A percentile compares a stretch with the other conserved stretches of the same genome.
Conservation (phyloP, 2,113 vertebrate genomes). For the Apus apus region DNA sequence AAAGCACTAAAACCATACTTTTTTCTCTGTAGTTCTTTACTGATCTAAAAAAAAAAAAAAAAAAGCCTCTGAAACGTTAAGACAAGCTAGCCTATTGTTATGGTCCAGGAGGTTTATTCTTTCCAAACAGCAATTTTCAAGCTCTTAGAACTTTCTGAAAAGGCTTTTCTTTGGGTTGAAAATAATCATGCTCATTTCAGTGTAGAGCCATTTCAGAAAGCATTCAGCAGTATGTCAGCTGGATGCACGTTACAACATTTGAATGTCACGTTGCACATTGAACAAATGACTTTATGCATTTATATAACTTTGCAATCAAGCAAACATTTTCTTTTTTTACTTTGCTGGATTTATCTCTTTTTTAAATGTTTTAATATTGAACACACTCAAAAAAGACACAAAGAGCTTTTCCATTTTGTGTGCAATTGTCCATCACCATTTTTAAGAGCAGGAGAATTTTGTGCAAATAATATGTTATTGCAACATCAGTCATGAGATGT, state of each 20-base stretch:
- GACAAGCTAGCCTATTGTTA: background rate
- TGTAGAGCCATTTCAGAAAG: background rate
- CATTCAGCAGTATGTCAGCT: background rate
- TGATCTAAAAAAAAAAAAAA: background rate
- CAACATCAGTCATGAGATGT: background rate
- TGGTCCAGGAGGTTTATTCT: background rate
- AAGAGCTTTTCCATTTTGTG: background rate
- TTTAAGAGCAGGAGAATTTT: background rate
- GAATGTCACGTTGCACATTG: background rate
- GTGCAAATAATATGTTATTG: background rate
- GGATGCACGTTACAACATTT: background rate
- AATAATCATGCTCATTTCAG: constrained; percentile 3
- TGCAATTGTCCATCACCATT: background rate
- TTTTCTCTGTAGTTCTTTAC: background rate
- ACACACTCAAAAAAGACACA: background rate
- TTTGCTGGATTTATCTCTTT: background rate
- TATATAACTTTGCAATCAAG: background rate
- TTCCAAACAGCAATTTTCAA: background rate
- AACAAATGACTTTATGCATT: background rate
- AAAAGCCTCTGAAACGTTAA: background rate
- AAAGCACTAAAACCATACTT: background rate
- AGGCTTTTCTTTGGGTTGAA: background rate
- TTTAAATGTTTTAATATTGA: background rate
- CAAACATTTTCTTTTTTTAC: background rate
- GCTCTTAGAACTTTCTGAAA: background rate